Evolutionary conservation across 2,797 vertebrate genomes (phyloP), one percentile per base, ranked within the genome.

Genomic region (Pipistrellus nathusii): DNA sequence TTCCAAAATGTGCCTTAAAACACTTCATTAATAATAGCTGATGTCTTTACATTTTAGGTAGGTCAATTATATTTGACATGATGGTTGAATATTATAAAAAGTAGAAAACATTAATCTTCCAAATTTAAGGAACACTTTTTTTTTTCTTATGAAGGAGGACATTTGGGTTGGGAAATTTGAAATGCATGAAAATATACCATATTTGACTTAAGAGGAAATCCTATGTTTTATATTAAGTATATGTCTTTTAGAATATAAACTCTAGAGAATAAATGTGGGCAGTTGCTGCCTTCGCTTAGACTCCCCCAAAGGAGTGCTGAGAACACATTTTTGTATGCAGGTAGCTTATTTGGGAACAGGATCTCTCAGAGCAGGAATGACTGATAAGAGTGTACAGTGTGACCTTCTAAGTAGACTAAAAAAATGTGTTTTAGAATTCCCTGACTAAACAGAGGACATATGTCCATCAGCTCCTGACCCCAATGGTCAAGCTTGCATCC

Each of bases 1-100:
- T 91, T 92, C 48, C 83, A 97, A 95, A 95, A 76, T 57, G n/a
- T 95, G n/a, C 80, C 90, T 96, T 96, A 95, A 97, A 97, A 95
- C 53, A 88, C 48, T 94, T 96, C 35, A 84, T 96, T 97, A 96
- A 93, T 96, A 97, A 96, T 82, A 94, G 59, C 38, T 93, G 72
- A 85, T 95, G 51, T 93, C 44, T 97, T 97, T 92, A 96, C 86
- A 96, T 92, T 83, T 97, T 95, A 94, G 73, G 44, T 95, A 96
- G 93, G 62, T 92, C 90, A 93, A 53, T 96, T 96, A 91, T 76
- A 88, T 89, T 88, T 98, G 68, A 92, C 73, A 18, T 68, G 30
- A 85, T 53, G 21, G 46, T 75, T 96, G 77, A 84, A 84, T 85
- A 72, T 91, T 53, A 92, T 96, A 88, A 97, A 85, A 92, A 13